Evolutionary conservation across 2,113 vertebrate species (phyloP), one percentile per base, ranked within the genome.

Genomic region (Brachionichthys hirsutus): DNA sequence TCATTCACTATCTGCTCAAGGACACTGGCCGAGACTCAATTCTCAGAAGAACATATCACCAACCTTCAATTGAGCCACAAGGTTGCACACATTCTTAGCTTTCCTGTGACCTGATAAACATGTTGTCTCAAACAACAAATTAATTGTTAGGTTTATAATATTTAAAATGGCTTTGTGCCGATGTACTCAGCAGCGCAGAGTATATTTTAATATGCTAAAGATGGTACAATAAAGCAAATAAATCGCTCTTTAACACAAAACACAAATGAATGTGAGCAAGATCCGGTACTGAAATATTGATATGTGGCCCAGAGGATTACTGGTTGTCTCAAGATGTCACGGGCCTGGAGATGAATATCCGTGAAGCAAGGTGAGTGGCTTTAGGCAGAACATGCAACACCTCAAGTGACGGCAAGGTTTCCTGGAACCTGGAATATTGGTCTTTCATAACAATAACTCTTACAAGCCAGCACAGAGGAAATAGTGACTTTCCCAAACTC

Each of bases 11-110:
- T 72, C 58, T 9, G 36, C 40, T 15, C 58, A 43, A 62, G 61
- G 55, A 61, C 66, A 52, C 41, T 11, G 12, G 46, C 52, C 30
- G 38, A 20, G 5, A 46, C 46, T 9, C 51, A 49, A 54, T 53
- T 46, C 64, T 75, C 50, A 35, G 38, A 70, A 35, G 55, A 65
- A 30, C 53, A 17, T 35, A 16, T 66, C 16, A 54, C 12, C 43
- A 56, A 54, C 47, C 42, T 62, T 54, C 41, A 54, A 46, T 67
- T 10, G 43, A 41, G 34, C 13, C 36, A 6, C 48, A 55, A 42
- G 41, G 24, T 48, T 43, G 12, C 14, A 15, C 24, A 41, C 12
- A 38, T 43, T 18, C 57, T 4, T 13, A 4, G 36, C 38, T 41
- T 71, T 64, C 20, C 40, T 61, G 18, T 47, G 15, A 52, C 20